These are phyloP conservation scores for Xestia c-nigrum DNA, from an alignment of 2,888 invertebrate genomes.

Conservation along the genomic window DNA sequence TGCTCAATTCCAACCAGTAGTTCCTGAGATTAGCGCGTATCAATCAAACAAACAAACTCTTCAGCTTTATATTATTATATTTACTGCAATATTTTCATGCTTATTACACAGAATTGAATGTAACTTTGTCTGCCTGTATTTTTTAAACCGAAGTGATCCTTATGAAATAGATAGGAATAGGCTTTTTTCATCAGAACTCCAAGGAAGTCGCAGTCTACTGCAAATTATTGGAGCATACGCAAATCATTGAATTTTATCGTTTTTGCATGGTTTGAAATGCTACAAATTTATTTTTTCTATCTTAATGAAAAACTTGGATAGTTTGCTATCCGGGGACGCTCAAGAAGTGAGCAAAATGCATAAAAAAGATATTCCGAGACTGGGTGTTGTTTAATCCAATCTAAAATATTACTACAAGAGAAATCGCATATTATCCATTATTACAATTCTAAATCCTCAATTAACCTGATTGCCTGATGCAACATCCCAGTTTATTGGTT, in stretches of 20 bases:
- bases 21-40: too few species aligned
- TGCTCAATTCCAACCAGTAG: too few species aligned
- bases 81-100: background rate
- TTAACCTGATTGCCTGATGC: constrained; percentile 50
- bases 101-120: background rate
- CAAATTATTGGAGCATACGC: too few species aligned
- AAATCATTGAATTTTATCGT: background rate
- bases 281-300: too few species aligned
- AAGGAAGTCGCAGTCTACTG: background rate
- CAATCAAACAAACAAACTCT: too few species aligned
- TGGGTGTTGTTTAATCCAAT: background rate
- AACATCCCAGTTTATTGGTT: constrained; percentile 39
- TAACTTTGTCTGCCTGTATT: background rate
- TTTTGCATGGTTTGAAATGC: background rate
- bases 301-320: background rate
- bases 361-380: background rate
- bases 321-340: background rate
- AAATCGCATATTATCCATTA: constrained; percentile 21
- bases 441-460: constrained; percentile 23
- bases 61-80: too few species aligned
- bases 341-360: background rate
- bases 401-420: background rate
- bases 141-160: background rate
- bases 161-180: background rate
- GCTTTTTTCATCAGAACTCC: background rate